phyloP scores from a whole-genome alignment of 1,140 invertebrate genomes.

The Zaprionus tsacasi region DNA sequence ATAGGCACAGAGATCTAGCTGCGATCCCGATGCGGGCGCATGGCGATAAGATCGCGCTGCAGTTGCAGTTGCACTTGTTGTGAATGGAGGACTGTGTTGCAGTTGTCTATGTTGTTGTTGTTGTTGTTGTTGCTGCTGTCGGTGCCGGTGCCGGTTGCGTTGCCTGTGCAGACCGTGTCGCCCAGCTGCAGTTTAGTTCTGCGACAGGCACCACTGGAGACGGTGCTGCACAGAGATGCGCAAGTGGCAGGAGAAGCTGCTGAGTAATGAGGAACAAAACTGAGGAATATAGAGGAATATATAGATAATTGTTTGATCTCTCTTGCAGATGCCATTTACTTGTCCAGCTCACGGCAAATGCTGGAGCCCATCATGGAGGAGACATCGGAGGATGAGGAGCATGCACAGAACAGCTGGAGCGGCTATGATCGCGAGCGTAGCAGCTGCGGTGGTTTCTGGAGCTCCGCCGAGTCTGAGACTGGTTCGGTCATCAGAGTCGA shows the following conservation, averaged over 20 bases:
- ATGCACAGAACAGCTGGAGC: slow-evolving; percentile 83
- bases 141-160: background rate
- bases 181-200: slow-evolving; percentile 42
- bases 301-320: slow-evolving; percentile 3
- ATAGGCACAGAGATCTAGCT: background rate
- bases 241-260: slow-evolving; percentile 31
- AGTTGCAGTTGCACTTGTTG: slow-evolving; percentile 18
- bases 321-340: slow-evolving; percentile 69
- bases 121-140: background rate
- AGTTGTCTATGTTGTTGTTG: background rate
- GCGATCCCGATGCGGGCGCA: slow-evolving; percentile 29
- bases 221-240: slow-evolving; percentile 51
- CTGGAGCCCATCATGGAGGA: slow-evolving; percentile 90
- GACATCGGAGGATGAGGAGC: slow-evolving; percentile 89
- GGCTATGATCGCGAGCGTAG: slow-evolving; percentile 48
- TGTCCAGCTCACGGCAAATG: slow-evolving; percentile 79
- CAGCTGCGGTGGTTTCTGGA: slow-evolving; percentile 85
- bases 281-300: background rate
- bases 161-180: slow-evolving; percentile 4
- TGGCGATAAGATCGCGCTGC: slow-evolving; percentile 38
- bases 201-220: slow-evolving; percentile 52
- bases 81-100: slow-evolving; percentile 5
- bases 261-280: slow-evolving; percentile 23
- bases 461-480: slow-evolving; percentile 87
- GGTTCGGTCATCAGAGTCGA: slow-evolving; percentile 86